Evolutionary conservation across 2,797 vertebrate species (phyloP).

Genomic region (Sebastes taczanowskii): DNA sequence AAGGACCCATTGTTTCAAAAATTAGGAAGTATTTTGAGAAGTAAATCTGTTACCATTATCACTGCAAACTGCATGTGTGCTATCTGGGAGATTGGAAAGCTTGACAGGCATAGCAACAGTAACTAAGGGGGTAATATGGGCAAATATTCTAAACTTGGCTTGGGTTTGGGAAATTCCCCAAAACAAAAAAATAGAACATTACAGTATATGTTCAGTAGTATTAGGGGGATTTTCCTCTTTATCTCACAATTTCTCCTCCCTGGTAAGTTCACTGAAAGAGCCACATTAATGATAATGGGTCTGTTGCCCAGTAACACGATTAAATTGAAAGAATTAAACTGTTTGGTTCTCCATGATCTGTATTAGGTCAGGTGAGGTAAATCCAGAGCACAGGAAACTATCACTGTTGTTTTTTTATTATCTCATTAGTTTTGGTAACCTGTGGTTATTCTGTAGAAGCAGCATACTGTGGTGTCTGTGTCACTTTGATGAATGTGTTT

Average conservation of each 20-base stretch:
- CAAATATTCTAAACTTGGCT: background rate
- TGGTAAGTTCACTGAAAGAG: background rate
- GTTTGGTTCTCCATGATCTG: background rate
- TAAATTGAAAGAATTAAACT: constrained; percentile 5
- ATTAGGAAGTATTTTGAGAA: background rate
- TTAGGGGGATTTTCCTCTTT: background rate
- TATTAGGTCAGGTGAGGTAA: background rate
- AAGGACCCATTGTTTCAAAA: background rate
- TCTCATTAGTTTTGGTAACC: background rate
- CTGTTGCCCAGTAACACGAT: constrained; percentile 2
- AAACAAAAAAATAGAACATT: background rate
- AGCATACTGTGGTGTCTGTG: background rate
- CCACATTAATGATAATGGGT: background rate
- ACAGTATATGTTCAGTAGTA: background rate
- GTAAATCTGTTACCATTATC: background rate
- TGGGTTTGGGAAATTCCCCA: background rate
- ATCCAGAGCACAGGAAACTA: background rate
- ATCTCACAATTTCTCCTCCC: background rate
- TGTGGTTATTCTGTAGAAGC: background rate
- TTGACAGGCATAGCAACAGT: background rate
- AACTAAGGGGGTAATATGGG: background rate
- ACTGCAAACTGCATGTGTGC: background rate
- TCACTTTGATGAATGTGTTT: background rate
- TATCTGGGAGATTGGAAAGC: background rate
- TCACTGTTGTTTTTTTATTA: background rate